Evolutionary conservation across 2,797 vertebrate species (phyloP).

Genomic region (Acipenser ruthenus): DNA sequence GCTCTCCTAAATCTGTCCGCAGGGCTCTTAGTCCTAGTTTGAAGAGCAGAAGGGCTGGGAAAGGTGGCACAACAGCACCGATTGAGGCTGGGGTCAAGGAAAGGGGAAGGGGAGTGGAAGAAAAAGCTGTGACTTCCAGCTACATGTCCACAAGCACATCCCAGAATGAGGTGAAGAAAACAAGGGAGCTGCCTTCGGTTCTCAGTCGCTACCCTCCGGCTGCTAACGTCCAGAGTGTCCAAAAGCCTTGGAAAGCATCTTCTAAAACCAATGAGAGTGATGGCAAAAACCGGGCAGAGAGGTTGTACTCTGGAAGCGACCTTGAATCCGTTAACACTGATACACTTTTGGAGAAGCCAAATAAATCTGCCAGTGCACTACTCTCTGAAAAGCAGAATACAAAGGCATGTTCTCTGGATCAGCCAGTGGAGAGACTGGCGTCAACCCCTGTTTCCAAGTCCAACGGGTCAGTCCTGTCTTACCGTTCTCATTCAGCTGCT

Average conservation of each 20-base stretch:
- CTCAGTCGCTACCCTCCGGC: conserved; percentile 93
- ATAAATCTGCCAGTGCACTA: conserved; percentile 35
- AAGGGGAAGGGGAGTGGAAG: conserved; percentile 56
- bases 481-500: conserved; percentile 51
- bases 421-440: conserved; percentile 39
- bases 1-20: conserved; percentile 50
- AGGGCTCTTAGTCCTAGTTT: conserved; percentile 69
- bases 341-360: conserved; percentile 45
- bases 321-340: conserved; percentile 58
- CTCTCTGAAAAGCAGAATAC: conserved; percentile 52
- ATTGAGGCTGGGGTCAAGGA: conserved; percentile 60
- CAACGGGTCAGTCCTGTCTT: conserved; percentile 59
- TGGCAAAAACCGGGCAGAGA: conserved; percentile 58
- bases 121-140: conserved; percentile 34
- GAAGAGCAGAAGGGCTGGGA: conserved; percentile 60
- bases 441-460: conserved; percentile 46
- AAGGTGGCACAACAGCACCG: conserved; percentile 39
- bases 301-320: conserved; percentile 57
- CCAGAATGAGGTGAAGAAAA: conserved; percentile 68
- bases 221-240: conserved; percentile 69
- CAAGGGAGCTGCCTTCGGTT: conserved; percentile 68
- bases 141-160: conserved; percentile 32
- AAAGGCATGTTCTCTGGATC: conserved; percentile 47
- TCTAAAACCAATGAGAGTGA: conserved; percentile 57
- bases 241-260: conserved; percentile 63